Percentiles rank a stretch among this genome's conserved stretches.
phyloP scores from a whole-genome alignment of 1,140 invertebrate genomes.

The Daktulosphaira vitifoliae region DNA sequence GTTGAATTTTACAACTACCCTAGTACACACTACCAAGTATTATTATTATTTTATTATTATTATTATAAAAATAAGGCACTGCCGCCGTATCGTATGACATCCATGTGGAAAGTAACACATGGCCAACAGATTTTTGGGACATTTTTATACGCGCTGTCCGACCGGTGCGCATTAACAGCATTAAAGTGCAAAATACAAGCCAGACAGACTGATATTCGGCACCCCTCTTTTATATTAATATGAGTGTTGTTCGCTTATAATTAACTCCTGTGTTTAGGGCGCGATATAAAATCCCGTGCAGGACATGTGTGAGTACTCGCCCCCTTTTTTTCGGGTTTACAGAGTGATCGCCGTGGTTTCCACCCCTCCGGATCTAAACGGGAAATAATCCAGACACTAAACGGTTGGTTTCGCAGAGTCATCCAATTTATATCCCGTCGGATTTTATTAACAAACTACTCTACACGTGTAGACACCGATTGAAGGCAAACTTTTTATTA shows the following conservation, averaged over 20 bases:
- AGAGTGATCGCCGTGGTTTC: not conserved
- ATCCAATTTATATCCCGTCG: too few species aligned
- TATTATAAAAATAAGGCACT: conserved; percentile 17
- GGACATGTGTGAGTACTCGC: conserved; percentile 17
- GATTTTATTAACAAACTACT: too few species aligned
- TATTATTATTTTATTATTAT: conserved; percentile 11
- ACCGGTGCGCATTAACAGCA: not conserved
- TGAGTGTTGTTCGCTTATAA: conserved; percentile 8
- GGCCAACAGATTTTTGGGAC: conserved; percentile 30
- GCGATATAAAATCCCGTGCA: conserved; percentile 21
- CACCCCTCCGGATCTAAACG: too few species aligned
- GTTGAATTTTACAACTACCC: conserved; percentile 25
- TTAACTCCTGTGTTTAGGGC: conserved; percentile 29
- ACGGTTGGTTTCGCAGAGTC: too few species aligned
- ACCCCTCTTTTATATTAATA: conserved; percentile 6
- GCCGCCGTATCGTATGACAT: conserved; percentile 23
- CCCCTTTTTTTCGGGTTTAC: not conserved
- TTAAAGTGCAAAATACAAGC: conserved; percentile 30
- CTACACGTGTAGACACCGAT: too few species aligned
- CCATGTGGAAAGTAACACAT: conserved; percentile 15
- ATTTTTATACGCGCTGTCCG: conserved; percentile 3
- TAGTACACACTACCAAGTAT: not conserved
- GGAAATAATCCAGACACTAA: too few species aligned
- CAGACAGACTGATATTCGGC: conserved; percentile 11
- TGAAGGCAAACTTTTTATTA: too few species aligned